These are phyloP conservation scores for Megaceryle alcyon DNA, from an alignment of 2,797 vertebrate genomes.

Conservation along the genomic window DNA sequence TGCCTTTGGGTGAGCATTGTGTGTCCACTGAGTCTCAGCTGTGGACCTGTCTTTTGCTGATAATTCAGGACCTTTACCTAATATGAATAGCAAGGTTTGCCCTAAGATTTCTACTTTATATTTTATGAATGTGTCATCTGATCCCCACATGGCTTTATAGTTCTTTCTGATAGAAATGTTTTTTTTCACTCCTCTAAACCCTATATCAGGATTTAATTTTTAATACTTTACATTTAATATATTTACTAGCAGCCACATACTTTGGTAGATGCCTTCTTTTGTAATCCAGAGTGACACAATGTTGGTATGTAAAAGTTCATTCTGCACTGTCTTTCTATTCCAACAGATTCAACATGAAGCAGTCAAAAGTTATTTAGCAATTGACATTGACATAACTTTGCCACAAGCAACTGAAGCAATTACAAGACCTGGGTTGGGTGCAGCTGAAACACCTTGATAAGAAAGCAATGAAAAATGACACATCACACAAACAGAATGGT, in stretches of 20 bases:
- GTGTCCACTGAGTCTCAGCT: neutral
- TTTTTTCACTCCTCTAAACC: neutral
- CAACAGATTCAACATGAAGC: slow-evolving; percentile 59
- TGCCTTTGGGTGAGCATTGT: neutral
- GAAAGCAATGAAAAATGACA: slow-evolving; percentile 82
- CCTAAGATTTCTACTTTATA: neutral
- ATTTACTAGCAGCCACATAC: neutral
- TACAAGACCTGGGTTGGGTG: slow-evolving; percentile 74
- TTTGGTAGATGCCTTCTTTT: neutral
- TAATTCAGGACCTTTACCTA: neutral
- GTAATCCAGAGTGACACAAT: neutral
- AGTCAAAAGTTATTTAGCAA: slow-evolving; percentile 79
- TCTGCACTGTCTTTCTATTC: slow-evolving; percentile 42
- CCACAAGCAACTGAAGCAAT: slow-evolving; percentile 82
- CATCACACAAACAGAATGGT: slow-evolving; percentile 76
- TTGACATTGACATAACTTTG: slow-evolving; percentile 86
- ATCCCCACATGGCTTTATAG: neutral
- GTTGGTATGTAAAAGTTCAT: slow-evolving; percentile 3
- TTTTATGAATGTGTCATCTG: neutral
- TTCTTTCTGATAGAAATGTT: neutral
- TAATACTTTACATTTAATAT: neutral
- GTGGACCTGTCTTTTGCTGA: neutral
- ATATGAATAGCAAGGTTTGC: neutral
- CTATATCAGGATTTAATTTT: neutral
- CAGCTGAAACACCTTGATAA: slow-evolving; percentile 85